Evolutionary conservation across 2,888 invertebrate species (phyloP), one percentile per base, ranked within the genome.

Genomic region (Microctonus aethiopoides): DNA sequence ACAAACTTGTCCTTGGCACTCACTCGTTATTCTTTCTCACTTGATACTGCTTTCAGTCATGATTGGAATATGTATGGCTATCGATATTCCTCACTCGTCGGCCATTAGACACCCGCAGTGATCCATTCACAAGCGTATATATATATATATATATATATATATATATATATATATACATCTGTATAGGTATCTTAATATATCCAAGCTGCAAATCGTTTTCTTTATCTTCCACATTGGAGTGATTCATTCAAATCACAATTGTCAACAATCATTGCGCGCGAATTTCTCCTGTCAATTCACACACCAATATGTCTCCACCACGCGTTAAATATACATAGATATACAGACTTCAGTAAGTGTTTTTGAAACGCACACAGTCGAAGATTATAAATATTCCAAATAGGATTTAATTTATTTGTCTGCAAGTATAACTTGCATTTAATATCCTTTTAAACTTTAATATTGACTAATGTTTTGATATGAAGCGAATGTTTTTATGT

Each of bases 1-100:
- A n/a, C n/a, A 32, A 56, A 67, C 59, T 67, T 67, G 66, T 67
- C 66, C 66, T 67, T 67, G 65, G 65, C 51, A 41, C 32, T 32
- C 24, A n/a, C 41, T 41, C 13, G 26, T 39, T 41, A n/a, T n/a
- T n/a, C 41, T n/a, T 24, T 24, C 22, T 29, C 34, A n/a, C 16
- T 39, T 39, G 13, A n/a, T 20, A 10, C n/a, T 46, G n/a, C n/a
- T 64, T 36, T 65, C 24, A n/a, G 46, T 36, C 52, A 16, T 22
- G 39, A 51, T 63, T 10, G 36, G 52, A 65, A 29, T 29, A 29
- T 36, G 56, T 13, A 39, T 0, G 4, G 39, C 36, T 36, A 54
- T 65, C 65, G 65, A 65, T 39, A 34, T 22, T 16, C 20, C 26
- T 39, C 20, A n/a, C 24, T 59, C 34, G 26, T 54, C n/a, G 10